phyloP scores from a whole-genome alignment of 2,797 vertebrate genomes.

The Peromyscus nudipes region DNA sequence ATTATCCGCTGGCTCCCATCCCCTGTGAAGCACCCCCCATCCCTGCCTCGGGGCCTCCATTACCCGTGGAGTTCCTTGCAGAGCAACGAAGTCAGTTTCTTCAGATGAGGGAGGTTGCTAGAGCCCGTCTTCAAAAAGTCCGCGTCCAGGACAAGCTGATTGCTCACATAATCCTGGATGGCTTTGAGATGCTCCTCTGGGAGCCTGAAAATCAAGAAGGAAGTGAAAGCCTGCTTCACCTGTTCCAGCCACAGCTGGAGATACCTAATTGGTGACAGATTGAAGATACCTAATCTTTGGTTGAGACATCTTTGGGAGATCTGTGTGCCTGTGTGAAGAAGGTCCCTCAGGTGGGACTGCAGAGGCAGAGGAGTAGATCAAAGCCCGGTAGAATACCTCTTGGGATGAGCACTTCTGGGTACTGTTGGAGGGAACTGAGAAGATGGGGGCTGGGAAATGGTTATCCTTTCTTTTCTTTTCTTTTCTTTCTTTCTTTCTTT shows the following conservation, averaged over 20 bases:
- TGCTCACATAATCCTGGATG: constrained; percentile 95
- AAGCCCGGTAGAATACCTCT: not conserved
- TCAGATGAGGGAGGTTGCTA: constrained; percentile 93
- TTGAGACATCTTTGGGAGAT: not conserved
- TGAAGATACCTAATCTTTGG: not conserved
- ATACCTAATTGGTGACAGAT: not conserved
- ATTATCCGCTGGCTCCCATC: not conserved
- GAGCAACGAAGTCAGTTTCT: constrained; percentile 92
- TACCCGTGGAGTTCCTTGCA: constrained; percentile 96
- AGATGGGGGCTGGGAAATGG: not conserved
- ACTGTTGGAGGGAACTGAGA: not conserved
- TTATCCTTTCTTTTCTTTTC: not conserved
- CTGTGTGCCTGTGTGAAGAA: fast-evolving
- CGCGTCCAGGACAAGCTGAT: constrained; percentile 91
- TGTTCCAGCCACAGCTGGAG: not conserved
- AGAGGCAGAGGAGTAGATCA: not conserved
- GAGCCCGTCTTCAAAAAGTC: constrained; percentile 94
- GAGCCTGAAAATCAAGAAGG: constrained; percentile 87
- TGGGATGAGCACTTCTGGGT: not conserved
- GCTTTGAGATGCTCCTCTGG: constrained; percentile 94
- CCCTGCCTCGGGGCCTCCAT: too few relatives aligned
- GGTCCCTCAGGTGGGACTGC: not conserved
- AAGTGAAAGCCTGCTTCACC: not conserved
- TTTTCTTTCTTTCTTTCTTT: not conserved
- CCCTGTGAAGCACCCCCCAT: fast-evolving